Evolutionary conservation across 2,797 vertebrate species (phyloP), one percentile per base, ranked within the genome.

Genomic region (Xenops minutus): DNA sequence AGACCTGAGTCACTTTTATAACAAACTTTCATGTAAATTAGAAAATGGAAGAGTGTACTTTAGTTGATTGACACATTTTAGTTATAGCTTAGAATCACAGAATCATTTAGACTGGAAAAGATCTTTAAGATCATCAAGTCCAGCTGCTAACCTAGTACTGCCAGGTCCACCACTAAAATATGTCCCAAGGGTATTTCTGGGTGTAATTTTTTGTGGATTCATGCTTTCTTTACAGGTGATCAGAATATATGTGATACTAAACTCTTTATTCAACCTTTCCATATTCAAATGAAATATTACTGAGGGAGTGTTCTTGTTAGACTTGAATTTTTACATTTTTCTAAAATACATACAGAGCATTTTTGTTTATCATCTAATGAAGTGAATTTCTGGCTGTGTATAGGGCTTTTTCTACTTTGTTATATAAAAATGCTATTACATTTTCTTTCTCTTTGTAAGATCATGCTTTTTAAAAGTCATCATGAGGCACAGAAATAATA

Each of bases 111-210:
- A 7, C n/a, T 76, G 14, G 23, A 41, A 61, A 75, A 72, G 30
- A 16, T 12, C 6, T 71, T 66, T 56, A 27, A 41, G 23, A n/a
- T 59, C 27, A 44, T 26, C 7, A 46, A 64, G 19, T 76, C 30
- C 30, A 36, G 7, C 18, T 12, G 1, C 58, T 37, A 78, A 43
- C 14, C 12, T 29, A 13, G 14, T 8, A 12, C 15, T 48, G 20
- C 67, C 21, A 68, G 26, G 16, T 12, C 30, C 14, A 48, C 16
- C 17, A 20, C 12, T 37, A 43, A 68, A 67, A 22, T 6, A 6
- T 6, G 9, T 32, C 18, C 10, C 0, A 0, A 36, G 7, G 12
- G 21, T 41, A 48, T 64, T 58, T 75, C 32, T 66, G 10, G 8
- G 20, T 52, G 14, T 1, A 5, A 12, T 58, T 85, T 87, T 64